Base-by-base conservation (phyloP, 2,888 invertebrate genomes). In the Tetrapedia diversipes region DNA sequence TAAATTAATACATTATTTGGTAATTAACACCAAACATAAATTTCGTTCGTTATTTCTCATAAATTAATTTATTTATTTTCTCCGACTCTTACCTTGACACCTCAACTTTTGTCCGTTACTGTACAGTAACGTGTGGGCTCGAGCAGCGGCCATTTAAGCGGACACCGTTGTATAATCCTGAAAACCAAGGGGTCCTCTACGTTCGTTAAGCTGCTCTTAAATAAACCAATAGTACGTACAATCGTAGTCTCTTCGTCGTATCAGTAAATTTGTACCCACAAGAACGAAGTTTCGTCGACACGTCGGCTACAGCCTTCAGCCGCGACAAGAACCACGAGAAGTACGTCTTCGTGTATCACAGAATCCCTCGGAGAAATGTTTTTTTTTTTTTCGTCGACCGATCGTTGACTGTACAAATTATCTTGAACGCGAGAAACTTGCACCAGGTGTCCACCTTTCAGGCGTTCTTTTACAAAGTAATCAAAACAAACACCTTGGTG, bases 231-330 rank as follows among this genome's bases (percentile, higher is more conserved):
- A n/a, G 27, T 61, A 49, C 61, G 61, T 61, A 68, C 60, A 68
- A 56, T 63, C 22, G 49, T 37, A 29, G 45, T 22, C n/a, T 39
- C 37, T 37, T 59, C 77, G 54, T 67, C 66, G 60, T 47, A 32
- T 39, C 63, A 65, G 60, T 77, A 63, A 75, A 76, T 79, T 74
- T 76, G 83, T 82, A 74, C 82, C 79, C 63, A 70, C 77, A 37
- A 71, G 73, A 69, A 82, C 54, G 66, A 70, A 49, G 57, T 68
- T 67, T 56, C 32, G 77, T 64, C 69, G 64, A 72, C 67, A 68
- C 45, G 34, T 49, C 32, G 64, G 68, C 57, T 29, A 39, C 39
- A 43, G 39, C 37, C n/a, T 24, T 54, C 16, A n/a, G 27, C 10
- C 24, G 32, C 53, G 57, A 59, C 37, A n/a, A 51, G 57, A 71